Evolutionary conservation across 2,888 invertebrate species (phyloP), one percentile per base, ranked within the genome.

Genomic region (Ichneumoninae sp.): DNA sequence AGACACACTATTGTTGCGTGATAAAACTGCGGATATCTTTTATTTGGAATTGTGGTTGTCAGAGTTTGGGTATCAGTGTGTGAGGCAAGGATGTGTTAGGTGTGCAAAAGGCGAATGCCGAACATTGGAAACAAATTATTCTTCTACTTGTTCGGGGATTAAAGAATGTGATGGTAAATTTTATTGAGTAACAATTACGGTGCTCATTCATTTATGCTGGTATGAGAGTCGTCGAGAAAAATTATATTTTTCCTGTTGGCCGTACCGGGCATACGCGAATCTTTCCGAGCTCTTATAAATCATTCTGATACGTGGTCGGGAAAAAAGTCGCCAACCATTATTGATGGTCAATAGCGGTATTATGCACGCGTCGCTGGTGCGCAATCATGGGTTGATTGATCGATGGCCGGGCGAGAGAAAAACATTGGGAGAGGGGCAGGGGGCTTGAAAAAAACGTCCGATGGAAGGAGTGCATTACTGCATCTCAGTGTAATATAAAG

Each of bases 291-390:
- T 70, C 81, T 30, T 79, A 88, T 88, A 86, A 87, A 87, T 88
- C 87, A 88, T 87, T 87, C 87, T 78, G 86, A 87, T 87, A 85
- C 85, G 82, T 78, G 22, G 75, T 50, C 26, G 44, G 68, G 50
- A 57, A 85, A 83, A 83, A 83, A 82, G 70, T 86, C 81, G 85
- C 81, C 80, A 74, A 86, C 83, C 88, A 88, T 88, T 89, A 89
- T 90, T 88, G 89, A 90, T 89, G 87, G 87, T 88, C 88, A 88
- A 88, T 88, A 86, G 86, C 71, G 85, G 86, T 87, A 89, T 90
- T 89, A 90, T 90, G 88, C 87, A 88, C 88, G 87, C 88, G 87
- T 88, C 88, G 86, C 83, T 85, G 85, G 78, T 69, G 33, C 73
- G 81, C 84, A 84, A 87, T 87, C 85, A 82, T 86, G 82, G 83